phyloP scores from a whole-genome alignment of 1,140 invertebrate species.

The Leptopilina clavipes region DNA sequence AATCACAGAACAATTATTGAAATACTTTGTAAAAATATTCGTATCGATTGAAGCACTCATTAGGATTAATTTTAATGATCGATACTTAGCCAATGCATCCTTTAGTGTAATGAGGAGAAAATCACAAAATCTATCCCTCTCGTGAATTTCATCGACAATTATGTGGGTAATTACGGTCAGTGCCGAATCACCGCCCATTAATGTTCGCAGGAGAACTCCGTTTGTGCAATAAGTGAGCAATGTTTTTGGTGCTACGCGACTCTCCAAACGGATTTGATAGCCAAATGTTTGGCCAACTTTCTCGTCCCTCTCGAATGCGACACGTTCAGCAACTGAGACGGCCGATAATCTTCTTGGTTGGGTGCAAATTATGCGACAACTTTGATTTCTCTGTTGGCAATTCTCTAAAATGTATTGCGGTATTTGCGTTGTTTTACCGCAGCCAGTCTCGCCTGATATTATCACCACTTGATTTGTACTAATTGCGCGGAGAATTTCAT shows the following conservation, averaged over 20 bases:
- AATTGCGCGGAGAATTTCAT: conserved; percentile 76
- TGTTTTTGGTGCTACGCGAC: conserved; percentile 86
- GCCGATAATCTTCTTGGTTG: conserved; percentile 94
- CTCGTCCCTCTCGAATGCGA: conserved; percentile 90
- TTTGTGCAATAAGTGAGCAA: conserved; percentile 93
- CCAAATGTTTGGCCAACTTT: conserved; percentile 91
- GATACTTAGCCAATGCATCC: conserved; percentile 83
- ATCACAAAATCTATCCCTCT: conserved; percentile 94
- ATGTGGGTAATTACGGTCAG: conserved; percentile 87
- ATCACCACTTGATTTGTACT: conserved; percentile 78
- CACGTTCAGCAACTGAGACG: conserved; percentile 87
- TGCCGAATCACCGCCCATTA: conserved; percentile 85
- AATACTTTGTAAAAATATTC: conserved; percentile 87
- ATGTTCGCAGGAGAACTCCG: conserved; percentile 89
- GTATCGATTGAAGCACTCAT: conserved; percentile 97
- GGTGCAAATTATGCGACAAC: conserved; percentile 92
- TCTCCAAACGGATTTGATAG: conserved; percentile 94
- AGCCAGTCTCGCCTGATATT: conserved; percentile 88
- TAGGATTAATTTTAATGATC: conserved; percentile 87
- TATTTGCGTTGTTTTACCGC: conserved; percentile 93
- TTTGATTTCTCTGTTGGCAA: conserved; percentile 78
- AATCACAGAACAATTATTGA: conserved; percentile 86
- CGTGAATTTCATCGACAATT: conserved; percentile 95
- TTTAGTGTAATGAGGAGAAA: conserved; percentile 91
- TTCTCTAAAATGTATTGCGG: conserved; percentile 93